These are phyloP conservation scores for Miltochrista miniata DNA, from an alignment of 2,888 invertebrate species.

Conservation along the genomic window DNA sequence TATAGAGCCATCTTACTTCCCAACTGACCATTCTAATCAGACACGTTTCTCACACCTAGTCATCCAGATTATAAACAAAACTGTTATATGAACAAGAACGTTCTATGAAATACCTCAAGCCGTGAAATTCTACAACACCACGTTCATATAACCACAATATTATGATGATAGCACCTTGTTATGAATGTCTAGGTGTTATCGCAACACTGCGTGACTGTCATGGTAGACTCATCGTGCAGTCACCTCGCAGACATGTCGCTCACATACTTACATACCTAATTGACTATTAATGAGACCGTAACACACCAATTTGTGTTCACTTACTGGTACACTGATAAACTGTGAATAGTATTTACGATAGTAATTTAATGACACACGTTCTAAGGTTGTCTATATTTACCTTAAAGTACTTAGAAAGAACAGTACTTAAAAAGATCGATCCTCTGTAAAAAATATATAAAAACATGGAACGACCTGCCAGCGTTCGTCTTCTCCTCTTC, in stretches of 20 bases:
- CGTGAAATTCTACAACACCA: conserved; percentile 29
- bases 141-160: conserved; percentile 26
- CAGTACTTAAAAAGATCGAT: too few relatives aligned
- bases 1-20: too few relatives aligned
- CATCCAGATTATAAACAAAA: background rate
- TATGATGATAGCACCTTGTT: conserved; percentile 18
- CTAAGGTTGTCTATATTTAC: background rate
- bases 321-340: conserved; percentile 6
- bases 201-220: conserved; percentile 21
- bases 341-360: background rate
- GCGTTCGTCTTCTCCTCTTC: too few relatives aligned
- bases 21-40: too few relatives aligned
- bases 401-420: too few relatives aligned
- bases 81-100: conserved; percentile 1
- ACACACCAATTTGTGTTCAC: conserved; percentile 19
- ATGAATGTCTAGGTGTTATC: conserved; percentile 15
- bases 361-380: background rate
- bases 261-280: conserved; percentile 19
- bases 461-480: too few relatives aligned
- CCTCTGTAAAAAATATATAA: too few relatives aligned
- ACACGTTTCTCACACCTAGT: background rate
- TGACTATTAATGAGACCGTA: conserved; percentile 30
- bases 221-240: conserved; percentile 12
- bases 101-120: background rate
- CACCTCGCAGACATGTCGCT: conserved; percentile 16